Conservation (phyloP, 2,888 invertebrate species). For the Epicampocera succincta region DNA sequence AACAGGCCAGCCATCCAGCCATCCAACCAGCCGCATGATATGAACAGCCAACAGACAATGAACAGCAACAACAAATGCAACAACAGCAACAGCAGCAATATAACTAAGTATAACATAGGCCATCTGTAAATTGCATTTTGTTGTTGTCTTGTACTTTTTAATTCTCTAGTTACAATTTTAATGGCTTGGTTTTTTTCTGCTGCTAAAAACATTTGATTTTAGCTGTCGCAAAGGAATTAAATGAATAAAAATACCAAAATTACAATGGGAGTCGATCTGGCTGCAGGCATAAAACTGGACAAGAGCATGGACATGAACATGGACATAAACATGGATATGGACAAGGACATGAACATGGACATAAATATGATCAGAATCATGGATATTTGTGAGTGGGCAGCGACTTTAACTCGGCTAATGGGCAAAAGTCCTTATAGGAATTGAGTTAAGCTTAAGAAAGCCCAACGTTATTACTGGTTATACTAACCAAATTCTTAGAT, state of each 20-base stretch:
- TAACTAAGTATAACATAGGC: slow-evolving; percentile 21
- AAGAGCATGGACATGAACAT: too few species aligned
- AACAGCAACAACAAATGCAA: slow-evolving; percentile 13
- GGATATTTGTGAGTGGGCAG: too few species aligned
- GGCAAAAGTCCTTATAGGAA: too few species aligned
- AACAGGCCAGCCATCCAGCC: not conserved
- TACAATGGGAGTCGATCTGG: too few species aligned
- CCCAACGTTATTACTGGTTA: too few species aligned
- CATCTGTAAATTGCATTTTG: slow-evolving; percentile 52
- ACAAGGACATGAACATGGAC: too few species aligned
- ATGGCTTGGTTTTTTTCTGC: not conserved
- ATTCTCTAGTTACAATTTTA: slow-evolving; percentile 43
- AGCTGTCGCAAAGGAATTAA: slow-evolving; percentile 8
- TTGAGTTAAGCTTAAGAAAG: too few species aligned
- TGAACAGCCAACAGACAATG: slow-evolving; percentile 28
- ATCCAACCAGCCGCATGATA: slow-evolving; percentile 33
- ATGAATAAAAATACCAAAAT: not conserved
- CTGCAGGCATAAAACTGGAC: too few species aligned
- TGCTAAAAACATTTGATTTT: slow-evolving; percentile 7
- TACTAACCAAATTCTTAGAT: too few species aligned
- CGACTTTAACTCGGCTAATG: too few species aligned
- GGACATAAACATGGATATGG: too few species aligned
- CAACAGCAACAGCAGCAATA: not conserved
- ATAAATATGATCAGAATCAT: too few species aligned
- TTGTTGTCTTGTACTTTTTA: slow-evolving; percentile 39